phyloP scores from a whole-genome alignment of 2,888 invertebrate species.

The Eupithecia insigniata region DNA sequence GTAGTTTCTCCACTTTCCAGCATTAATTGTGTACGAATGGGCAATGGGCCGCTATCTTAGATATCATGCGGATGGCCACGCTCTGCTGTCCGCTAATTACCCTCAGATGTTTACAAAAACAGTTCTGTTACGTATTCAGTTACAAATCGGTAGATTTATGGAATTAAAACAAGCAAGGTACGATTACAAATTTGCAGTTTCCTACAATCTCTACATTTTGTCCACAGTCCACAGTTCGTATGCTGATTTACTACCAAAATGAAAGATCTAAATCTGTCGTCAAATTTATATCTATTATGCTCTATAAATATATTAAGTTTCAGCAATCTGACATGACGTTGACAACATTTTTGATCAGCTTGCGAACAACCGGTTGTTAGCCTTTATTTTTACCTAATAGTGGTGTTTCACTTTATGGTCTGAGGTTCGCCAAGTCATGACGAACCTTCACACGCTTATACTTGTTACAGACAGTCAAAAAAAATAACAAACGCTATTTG shows the following conservation, averaged over 20 bases:
- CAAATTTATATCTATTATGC: no score
- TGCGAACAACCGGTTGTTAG: no score
- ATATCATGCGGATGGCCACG: slow-evolving; percentile 29
- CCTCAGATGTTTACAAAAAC: slow-evolving; percentile 28
- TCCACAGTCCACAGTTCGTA: neutral
- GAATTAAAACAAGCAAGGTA: neutral
- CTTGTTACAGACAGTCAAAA: neutral
- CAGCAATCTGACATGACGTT: neutral
- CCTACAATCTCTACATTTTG: neutral
- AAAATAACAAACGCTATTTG: neutral
- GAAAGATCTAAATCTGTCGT: neutral
- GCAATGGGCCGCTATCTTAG: slow-evolving; percentile 33
- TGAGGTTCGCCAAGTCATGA: no score
- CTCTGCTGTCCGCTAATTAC: slow-evolving; percentile 24
- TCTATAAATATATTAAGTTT: no score
- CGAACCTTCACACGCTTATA: no score
- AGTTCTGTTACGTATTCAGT: slow-evolving; percentile 27
- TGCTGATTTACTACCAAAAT: neutral
- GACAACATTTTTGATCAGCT: neutral
- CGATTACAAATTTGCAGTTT: neutral
- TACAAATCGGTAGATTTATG: slow-evolving; percentile 15
- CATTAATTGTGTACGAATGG: slow-evolving; percentile 42
- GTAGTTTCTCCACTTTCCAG: slow-evolving; percentile 46
- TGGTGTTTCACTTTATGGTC: neutral
- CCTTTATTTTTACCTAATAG: no score